A percentile compares a stretch with the other conserved stretches of the same genome.
Evolutionary conservation across 1,140 invertebrate genomes (phyloP).

Genomic region (Scylla paramamosain): DNA sequence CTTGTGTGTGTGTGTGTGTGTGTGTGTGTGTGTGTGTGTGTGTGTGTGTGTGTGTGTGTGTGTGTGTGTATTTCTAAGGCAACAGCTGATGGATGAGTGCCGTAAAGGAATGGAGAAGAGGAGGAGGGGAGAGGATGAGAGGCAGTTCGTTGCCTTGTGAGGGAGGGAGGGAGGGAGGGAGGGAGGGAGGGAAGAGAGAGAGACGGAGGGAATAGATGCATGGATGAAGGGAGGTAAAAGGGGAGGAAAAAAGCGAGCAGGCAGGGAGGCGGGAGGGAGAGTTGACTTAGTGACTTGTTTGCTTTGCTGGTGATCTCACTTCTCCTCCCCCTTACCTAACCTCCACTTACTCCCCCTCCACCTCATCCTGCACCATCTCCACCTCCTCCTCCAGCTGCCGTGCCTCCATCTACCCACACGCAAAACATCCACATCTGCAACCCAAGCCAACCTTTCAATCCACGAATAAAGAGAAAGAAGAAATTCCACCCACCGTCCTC

Average conservation of each 20-base stretch:
- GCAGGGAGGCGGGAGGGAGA: neutral
- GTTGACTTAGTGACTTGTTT: slow-evolving; percentile 22
- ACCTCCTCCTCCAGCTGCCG: neutral
- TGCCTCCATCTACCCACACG: too few species aligned
- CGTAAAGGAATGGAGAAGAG: too few species aligned
- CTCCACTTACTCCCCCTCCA: neutral
- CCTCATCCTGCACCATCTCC: neutral
- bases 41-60: too few species aligned
- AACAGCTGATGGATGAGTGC: too few species aligned
- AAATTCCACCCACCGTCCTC: too few species aligned
- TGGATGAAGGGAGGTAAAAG: neutral
- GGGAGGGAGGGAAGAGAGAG: neutral
- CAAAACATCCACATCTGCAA: too few species aligned
- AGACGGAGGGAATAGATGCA: neutral
- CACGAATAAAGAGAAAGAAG: too few species aligned
- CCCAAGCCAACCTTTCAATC: too few species aligned
- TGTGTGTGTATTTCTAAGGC: too few species aligned
- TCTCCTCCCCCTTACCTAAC: neutral
- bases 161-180: neutral
- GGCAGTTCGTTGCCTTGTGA: too few species aligned
- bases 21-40: too few species aligned
- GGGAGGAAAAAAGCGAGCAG: neutral
- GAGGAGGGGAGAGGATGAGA: neutral
- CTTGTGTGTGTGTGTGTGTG: too few species aligned
- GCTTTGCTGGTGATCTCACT: slow-evolving; percentile 6